phyloP scores from a whole-genome alignment of 2,888 invertebrate genomes.

The Chirona hameri region DNA sequence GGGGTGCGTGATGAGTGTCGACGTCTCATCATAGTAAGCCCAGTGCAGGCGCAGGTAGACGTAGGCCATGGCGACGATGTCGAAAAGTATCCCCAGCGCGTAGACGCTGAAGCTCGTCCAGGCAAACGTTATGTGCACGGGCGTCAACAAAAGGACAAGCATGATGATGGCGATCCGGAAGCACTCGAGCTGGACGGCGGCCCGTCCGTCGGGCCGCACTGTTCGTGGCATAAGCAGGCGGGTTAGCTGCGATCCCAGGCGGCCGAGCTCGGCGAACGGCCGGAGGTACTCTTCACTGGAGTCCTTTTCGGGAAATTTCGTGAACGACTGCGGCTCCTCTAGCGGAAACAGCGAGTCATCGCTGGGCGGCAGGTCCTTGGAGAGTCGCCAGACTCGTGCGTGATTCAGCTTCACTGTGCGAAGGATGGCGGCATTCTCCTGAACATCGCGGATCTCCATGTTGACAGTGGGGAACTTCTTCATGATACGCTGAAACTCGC shows the following conservation, averaged over 20 bases:
- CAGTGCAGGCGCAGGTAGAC: not conserved
- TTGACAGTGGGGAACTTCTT: not conserved
- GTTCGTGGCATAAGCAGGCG: not conserved
- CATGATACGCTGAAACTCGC: conserved; percentile 7
- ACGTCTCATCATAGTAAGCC: not conserved
- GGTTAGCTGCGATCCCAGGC: not conserved
- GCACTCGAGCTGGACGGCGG: not conserved
- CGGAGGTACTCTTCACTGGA: not conserved
- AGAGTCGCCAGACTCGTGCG: not conserved
- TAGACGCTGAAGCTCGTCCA: not conserved
- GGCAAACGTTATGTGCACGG: not conserved
- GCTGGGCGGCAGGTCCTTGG: not conserved
- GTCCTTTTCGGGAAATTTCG: not conserved
- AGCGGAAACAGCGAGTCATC: not conserved
- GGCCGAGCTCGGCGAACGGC: not conserved
- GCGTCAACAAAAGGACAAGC: not conserved
- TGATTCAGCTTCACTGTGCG: not conserved
- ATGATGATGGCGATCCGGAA: not conserved
- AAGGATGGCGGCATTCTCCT: not conserved
- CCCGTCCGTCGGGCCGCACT: not conserved
- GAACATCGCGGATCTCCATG: not conserved
- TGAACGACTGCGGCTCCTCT: not conserved
- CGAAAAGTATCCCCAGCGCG: not conserved
- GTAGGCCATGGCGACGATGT: not conserved
- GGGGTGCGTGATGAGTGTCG: not conserved